phyloP scores from a whole-genome alignment of 2,888 invertebrate genomes.

The Ptilodon capucinus region DNA sequence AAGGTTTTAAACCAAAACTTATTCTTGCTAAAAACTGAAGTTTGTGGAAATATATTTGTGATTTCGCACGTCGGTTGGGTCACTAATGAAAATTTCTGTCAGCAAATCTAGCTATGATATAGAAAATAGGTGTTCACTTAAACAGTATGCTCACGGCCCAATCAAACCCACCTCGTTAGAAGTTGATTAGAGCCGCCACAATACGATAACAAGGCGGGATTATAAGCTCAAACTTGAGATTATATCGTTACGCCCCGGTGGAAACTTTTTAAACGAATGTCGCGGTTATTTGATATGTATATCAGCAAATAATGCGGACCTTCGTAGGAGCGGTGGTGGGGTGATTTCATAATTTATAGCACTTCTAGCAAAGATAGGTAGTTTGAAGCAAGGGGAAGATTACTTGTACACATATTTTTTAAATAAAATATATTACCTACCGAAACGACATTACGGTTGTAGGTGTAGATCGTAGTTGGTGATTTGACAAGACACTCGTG shows the following conservation, averaged over 20 bases:
- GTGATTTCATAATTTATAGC: constrained; percentile 37
- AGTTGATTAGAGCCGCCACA: constrained; percentile 63
- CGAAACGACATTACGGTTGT: no score
- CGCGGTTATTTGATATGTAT: constrained; percentile 29
- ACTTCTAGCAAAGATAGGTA: constrained; percentile 8
- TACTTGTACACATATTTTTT: neutral
- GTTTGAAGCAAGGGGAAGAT: neutral
- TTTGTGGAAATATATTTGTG: no score
- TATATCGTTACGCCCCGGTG: constrained; percentile 40
- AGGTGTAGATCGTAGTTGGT: no score
- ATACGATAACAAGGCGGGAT: constrained; percentile 48
- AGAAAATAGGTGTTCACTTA: neutral
- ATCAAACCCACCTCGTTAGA: constrained; percentile 54
- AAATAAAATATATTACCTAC: no score
- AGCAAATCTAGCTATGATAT: no score
- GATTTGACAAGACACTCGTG: no score
- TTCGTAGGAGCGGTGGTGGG: constrained; percentile 20
- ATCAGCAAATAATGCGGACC: constrained; percentile 35
- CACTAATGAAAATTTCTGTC: no score
- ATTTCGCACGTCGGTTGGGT: no score
- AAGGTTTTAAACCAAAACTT: no score
- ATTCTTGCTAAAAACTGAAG: no score
- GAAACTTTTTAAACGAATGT: constrained; percentile 52
- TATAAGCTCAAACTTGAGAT: constrained; percentile 53
- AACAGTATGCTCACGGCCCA: constrained; percentile 31